Percentiles rank a stretch among this genome's conserved stretches.
phyloP scores from a whole-genome alignment of 1,140 invertebrate genomes.

The Microplitis demolitor region DNA sequence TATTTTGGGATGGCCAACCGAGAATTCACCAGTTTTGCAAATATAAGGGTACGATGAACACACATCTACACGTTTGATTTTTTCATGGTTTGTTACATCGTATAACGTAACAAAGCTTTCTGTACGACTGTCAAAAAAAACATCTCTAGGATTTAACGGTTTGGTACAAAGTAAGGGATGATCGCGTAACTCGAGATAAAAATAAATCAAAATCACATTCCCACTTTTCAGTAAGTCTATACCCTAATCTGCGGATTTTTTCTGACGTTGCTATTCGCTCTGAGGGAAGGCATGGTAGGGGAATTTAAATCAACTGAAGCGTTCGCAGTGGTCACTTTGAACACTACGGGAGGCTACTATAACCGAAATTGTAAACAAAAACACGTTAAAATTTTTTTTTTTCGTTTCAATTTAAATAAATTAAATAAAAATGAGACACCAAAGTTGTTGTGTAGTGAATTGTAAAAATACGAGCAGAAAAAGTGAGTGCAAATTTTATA shows the following conservation, averaged over 20 bases:
- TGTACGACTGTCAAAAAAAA: constrained; percentile 50
- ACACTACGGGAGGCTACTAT: no score
- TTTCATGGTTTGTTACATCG: constrained; percentile 37
- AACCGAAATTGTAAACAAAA: no score
- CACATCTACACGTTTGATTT: constrained; percentile 46
- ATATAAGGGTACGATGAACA: constrained; percentile 44
- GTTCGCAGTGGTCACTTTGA: no score
- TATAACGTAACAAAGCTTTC: constrained; percentile 42
- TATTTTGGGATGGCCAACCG: constrained; percentile 48
- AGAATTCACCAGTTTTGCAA: constrained; percentile 41
- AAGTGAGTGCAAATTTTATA: neutral
- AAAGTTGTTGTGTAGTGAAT: neutral
- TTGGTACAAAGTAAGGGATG: neutral
- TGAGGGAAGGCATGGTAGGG: no score
- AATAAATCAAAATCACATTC: constrained; percentile 18
- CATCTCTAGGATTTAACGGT: constrained; percentile 28
- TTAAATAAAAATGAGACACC: neutral
- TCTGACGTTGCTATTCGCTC: neutral
- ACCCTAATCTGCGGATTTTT: constrained; percentile 8
- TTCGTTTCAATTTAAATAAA: neutral
- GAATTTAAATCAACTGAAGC: no score
- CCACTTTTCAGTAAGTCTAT: constrained; percentile 24
- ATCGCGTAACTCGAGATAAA: neutral
- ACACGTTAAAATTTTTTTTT: no score
- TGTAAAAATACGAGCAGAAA: neutral